These are phyloP conservation scores for Pseudorasbora parva DNA, from an alignment of 2,113 vertebrate genomes.

Conservation along the genomic window DNA sequence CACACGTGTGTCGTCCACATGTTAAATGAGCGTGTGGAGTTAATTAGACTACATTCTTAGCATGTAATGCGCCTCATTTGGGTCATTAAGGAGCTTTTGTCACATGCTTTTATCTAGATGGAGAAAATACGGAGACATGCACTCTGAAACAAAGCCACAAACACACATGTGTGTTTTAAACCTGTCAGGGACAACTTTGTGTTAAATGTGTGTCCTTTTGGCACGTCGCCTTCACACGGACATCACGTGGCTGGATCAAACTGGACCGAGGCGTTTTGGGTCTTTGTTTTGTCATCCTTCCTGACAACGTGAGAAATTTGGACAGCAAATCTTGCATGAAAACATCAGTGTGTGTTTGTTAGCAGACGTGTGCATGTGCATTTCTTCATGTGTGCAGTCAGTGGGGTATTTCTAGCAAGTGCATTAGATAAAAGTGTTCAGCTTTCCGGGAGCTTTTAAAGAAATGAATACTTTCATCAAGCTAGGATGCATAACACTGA, in stretches of 20 bases:
- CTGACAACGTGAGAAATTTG: conserved; percentile 1
- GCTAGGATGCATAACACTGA: neutral
- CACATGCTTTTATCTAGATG: conserved; percentile 45
- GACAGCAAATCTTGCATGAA: neutral
- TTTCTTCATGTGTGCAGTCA: neutral
- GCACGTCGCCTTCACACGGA: neutral
- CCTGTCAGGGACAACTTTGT: neutral
- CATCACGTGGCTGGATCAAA: neutral
- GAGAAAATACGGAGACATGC: neutral
- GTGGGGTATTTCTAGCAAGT: neutral
- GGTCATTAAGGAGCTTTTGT: neutral
- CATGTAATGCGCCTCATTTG: conserved; percentile 17
- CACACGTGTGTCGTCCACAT: conserved; percentile 56
- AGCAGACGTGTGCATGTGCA: neutral
- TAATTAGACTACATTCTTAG: conserved; percentile 14
- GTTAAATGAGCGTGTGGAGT: conserved; percentile 32
- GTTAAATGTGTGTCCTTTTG: neutral
- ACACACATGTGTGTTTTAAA: conserved; percentile 4
- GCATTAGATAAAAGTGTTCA: neutral
- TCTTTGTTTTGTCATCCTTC: neutral
- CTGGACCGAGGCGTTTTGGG: neutral
- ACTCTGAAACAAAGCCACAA: conserved; percentile 8
- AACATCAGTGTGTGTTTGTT: neutral
- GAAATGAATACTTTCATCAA: neutral
- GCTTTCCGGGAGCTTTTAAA: neutral